Base-by-base conservation (phyloP, 2,113 vertebrate species). In the Dryoscopus gambensis region DNA sequence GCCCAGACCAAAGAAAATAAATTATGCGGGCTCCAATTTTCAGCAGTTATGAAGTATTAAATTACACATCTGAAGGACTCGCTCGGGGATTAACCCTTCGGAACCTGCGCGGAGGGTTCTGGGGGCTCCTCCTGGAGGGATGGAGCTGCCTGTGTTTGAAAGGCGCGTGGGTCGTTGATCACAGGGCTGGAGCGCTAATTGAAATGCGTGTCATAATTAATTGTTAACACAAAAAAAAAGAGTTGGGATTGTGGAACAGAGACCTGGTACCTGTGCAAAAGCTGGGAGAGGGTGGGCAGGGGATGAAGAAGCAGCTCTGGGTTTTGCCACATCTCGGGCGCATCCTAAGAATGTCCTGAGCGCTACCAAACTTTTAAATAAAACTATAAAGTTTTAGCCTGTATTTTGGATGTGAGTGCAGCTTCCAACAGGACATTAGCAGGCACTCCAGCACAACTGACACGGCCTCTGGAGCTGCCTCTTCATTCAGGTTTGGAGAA, bases 1-100 rank as follows among this genome's bases (percentile, higher is more conserved):
- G 98, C 97, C 97, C 97, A 88, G 93, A 98, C 98, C 98, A 98
- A 99, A 98, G 98, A 98, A 98, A 98, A 98, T 98, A 98, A 98
- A 98, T 98, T 98, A 98, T 98, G 97, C 87, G 98, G 98, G 95
- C 98, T 98, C 97, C 97, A 97, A 98, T 98, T 98, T 98, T 98
- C 98, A 98, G 98, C 98, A 98, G 98, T 98, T 98, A 98, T 96
- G 98, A 98, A 98, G 98, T 98, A 98, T 98, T 98, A 94, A 97
- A 89, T 98, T 98, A 94, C 98, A 97, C 97, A 96, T 97, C 97
- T 95, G 91, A 98, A 94, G 96, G 96, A 97, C 97, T 97, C 78
- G 22, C 93, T 81, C 52, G 31, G 97, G 96, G 96, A 62, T 98
- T 98, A 98, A 98, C 98, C 97, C 98, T 97, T 98, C 59, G 80